phyloP scores from a whole-genome alignment of 2,888 invertebrate genomes.

The Bombylius discolor region DNA sequence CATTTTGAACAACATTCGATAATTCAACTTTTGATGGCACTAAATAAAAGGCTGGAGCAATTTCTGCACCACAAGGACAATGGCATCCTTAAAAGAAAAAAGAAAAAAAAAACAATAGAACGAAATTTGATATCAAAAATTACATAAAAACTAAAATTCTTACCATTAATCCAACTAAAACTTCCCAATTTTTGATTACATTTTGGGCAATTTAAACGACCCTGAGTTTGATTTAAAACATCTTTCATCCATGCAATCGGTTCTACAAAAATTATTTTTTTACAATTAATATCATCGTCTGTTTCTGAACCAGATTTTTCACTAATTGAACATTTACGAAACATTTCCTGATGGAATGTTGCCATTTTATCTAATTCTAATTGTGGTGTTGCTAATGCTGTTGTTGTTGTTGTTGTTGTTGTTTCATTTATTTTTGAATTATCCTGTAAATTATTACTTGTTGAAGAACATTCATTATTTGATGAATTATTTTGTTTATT shows the following conservation, averaged over 20 bases:
- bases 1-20: slow-evolving; percentile 77
- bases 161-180: slow-evolving; percentile 82
- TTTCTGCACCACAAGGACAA: slow-evolving; percentile 81
- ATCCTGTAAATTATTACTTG: neutral
- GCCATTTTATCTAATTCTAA: too few species aligned
- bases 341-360: neutral
- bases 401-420: slow-evolving; percentile 4
- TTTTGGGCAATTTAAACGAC: slow-evolving; percentile 77
- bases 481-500: neutral
- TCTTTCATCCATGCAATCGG: slow-evolving; percentile 82
- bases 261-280: slow-evolving; percentile 71
- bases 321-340: slow-evolving; percentile 21
- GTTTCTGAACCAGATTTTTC: slow-evolving; percentile 7
- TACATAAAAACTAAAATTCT: slow-evolving; percentile 14
- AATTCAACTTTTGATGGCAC: slow-evolving; percentile 84
- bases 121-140: neutral
- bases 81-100: slow-evolving; percentile 50
- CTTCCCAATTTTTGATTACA: slow-evolving; percentile 76
- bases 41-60: slow-evolving; percentile 83
- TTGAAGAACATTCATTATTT: neutral
- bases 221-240: slow-evolving; percentile 54
- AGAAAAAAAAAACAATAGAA: neutral
- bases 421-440: neutral
- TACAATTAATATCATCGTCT: slow-evolving; percentile 41
- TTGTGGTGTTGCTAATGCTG: neutral